Percentiles rank a stretch among this genome's conserved stretches.
Conservation (phyloP, 2,888 invertebrate species). For the Andrena bucephala region DNA sequence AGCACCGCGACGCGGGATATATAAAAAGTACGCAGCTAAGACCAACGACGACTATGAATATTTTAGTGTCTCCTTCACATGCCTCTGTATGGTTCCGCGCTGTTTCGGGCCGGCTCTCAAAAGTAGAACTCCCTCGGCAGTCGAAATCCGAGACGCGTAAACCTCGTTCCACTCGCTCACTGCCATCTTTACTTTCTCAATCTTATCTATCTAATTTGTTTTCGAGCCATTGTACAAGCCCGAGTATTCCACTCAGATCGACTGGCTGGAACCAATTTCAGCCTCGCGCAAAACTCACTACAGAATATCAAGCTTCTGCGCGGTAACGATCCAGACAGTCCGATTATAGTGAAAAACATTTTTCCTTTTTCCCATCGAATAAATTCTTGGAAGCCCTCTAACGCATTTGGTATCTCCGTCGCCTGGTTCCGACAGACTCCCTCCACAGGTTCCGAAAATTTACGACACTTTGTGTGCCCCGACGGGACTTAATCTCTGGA, state of each 20-base stretch:
- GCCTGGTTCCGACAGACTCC: background rate
- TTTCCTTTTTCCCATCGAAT: slow-evolving; percentile 6
- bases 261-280: too few species aligned
- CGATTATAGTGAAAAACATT: slow-evolving; percentile 29
- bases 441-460: background rate
- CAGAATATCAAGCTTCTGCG: slow-evolving; percentile 44
- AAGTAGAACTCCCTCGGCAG: background rate
- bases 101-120: slow-evolving; percentile 67
- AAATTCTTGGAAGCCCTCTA: background rate
- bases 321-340: slow-evolving; percentile 25
- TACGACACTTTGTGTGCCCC: background rate
- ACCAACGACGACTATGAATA: slow-evolving; percentile 65
- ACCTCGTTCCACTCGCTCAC: slow-evolving; percentile 5
- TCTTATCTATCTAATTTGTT: background rate
- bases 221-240: background rate
- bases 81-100: slow-evolving; percentile 59
- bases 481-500: slow-evolving; percentile 16
- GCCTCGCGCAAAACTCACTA: slow-evolving; percentile 7
- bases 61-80: slow-evolving; percentile 55
- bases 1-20: slow-evolving; percentile 18
- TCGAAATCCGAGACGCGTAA: slow-evolving; percentile 2
- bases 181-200: background rate
- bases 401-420: background rate
- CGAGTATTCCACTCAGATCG: background rate
- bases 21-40: slow-evolving; percentile 52